A percentile compares a stretch with the other conserved stretches of the same genome.
phyloP scores from a whole-genome alignment of 2,113 vertebrate genomes.

The Anoplopoma fimbria region DNA sequence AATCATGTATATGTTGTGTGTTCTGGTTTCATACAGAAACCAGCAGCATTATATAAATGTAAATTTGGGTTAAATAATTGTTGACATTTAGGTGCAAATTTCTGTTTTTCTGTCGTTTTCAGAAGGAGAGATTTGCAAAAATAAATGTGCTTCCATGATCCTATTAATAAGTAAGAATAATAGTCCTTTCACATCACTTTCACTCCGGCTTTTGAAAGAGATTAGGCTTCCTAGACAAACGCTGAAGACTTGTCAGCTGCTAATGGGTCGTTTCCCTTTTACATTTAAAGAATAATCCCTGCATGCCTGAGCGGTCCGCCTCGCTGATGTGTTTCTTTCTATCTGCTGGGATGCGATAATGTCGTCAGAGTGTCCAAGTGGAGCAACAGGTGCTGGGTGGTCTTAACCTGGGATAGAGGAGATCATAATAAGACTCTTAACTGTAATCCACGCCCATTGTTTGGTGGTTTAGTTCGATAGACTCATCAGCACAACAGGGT shows the following conservation, averaged over 20 bases:
- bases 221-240: neutral
- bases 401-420: slow-evolving; percentile 63
- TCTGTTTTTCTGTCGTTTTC: neutral
- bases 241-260: neutral
- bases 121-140: neutral
- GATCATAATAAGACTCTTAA: slow-evolving; percentile 78
- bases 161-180: neutral
- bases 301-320: neutral
- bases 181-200: slow-evolving; percentile 27
- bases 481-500: slow-evolving; percentile 52
- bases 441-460: slow-evolving; percentile 68
- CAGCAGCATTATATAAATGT: neutral
- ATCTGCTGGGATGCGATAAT: slow-evolving; percentile 60
- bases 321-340: neutral
- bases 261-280: slow-evolving; percentile 6
- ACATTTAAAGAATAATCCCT: slow-evolving; percentile 5
- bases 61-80: neutral
- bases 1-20: neutral
- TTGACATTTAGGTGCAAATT: neutral
- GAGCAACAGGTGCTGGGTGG: slow-evolving; percentile 68
- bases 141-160: neutral
- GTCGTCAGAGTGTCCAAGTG: slow-evolving; percentile 48
- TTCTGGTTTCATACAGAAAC: neutral
- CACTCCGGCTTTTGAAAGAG: neutral
- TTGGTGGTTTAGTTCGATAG: slow-evolving; percentile 44